Evolutionary conservation across 1,140 invertebrate genomes (phyloP), one percentile per base, ranked within the genome.

Genomic region (Bombus pascuorum): DNA sequence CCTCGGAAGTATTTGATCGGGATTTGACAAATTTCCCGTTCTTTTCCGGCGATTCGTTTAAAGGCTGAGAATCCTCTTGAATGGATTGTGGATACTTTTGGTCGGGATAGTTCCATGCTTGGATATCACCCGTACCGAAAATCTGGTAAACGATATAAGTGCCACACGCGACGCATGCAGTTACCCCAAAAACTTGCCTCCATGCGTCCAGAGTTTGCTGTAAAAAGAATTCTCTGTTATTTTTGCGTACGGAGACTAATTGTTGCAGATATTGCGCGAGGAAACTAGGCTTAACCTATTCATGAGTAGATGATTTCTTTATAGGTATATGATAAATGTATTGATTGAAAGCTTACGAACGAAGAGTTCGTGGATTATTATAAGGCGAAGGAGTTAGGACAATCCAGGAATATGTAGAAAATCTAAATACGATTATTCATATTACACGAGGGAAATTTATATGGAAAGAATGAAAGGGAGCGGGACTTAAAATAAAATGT

Each of bases 131-230:
- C 2, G 97, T 97, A 1, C 96, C 97, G 90, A 96, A 97, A 75
- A 97, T 95, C 91, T 97, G 96, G 91, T 96, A 98, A 2, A 97
- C 89, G 0, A 97, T 82, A 87, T 97, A 97, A 1, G 97, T 98
- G 13, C 95, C 93, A 47, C 96, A 94, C 28, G 97, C 96, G 9
- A 98, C 95, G 15, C 95, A 95, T 6, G 96, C 95, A 28, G 97
- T 95, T 18, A 97, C 95, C 79, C 96, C 96, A 92, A 98, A 98
- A 4, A 98, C 97, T 42, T 93, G 96, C 78, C 96, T 95, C 98
- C 98, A 98, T 62, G 97, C 96, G 6, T 96, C 95, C 37, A 97
- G 94, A 1, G 95, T 96, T 94, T 96, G 95, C 96, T 97, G 92
- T 81, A 86, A 84, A 86, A 83, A 77, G 39, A 81, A 94, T 92